Percentiles rank a stretch among this genome's conserved stretches.
Conservation (phyloP, 2,797 vertebrate species). For the Sebastes matsubarae region DNA sequence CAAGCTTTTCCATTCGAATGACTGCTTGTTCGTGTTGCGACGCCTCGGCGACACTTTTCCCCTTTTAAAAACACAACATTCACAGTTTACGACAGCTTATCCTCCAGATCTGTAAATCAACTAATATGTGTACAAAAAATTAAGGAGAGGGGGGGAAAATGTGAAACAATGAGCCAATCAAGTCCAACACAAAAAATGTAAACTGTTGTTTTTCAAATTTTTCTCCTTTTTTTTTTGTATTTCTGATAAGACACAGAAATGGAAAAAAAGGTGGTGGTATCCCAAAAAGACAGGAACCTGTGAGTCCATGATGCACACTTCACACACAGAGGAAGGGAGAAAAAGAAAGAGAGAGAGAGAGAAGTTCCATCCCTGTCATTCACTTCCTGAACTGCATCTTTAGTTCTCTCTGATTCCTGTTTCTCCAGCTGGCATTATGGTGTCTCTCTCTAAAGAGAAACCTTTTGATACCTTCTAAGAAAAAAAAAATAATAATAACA, state of each 20-base stretch:
- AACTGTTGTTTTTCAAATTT: conserved; percentile 58
- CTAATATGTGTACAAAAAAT: conserved; percentile 52
- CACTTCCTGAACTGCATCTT: conserved; percentile 3
- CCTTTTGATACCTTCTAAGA: conserved; percentile 50
- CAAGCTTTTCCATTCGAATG: not conserved
- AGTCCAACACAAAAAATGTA: conserved; percentile 56
- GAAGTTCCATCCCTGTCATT: conserved; percentile 35
- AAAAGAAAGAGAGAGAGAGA: conserved; percentile 1
- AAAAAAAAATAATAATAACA: conserved; percentile 14
- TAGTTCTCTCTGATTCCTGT: conserved; percentile 12
- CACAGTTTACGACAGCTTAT: conserved; percentile 21
- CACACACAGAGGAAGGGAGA: conserved; percentile 36
- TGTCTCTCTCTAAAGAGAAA: conserved; percentile 45
- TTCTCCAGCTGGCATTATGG: conserved; percentile 34
- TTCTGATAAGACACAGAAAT: conserved; percentile 69
- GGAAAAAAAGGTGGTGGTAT: conserved; percentile 45
- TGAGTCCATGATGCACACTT: conserved; percentile 49
- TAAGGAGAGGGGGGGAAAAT: conserved; percentile 8
- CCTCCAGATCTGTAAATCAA: conserved; percentile 52
- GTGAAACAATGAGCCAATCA: conserved; percentile 52
- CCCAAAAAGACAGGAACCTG: conserved; percentile 43
- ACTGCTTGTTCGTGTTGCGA: not conserved
- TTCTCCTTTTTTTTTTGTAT: conserved; percentile 6
- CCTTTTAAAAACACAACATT: conserved; percentile 31
- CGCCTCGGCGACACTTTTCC: not conserved